Percentiles rank a stretch among this genome's conserved stretches.
Conservation (phyloP, 2,888 invertebrate genomes). For the Morpho achilles region DNA sequence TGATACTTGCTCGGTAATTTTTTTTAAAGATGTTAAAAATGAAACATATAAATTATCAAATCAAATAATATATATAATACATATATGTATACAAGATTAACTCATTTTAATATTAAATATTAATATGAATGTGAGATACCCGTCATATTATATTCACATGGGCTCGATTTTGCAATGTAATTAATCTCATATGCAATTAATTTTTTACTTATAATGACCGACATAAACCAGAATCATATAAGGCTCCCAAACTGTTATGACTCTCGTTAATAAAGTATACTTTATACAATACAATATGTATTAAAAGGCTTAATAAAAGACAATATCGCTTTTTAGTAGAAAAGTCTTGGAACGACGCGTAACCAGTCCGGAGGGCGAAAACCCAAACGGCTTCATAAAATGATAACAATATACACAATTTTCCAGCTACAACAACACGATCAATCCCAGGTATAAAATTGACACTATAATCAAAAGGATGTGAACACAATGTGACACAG, state of each 20-base stretch:
- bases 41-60: no score
- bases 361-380: constrained; percentile 34
- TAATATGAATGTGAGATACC: no score
- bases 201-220: constrained; percentile 4
- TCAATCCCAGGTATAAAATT: constrained; percentile 10
- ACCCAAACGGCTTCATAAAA: constrained; percentile 37
- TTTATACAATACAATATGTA: constrained; percentile 2
- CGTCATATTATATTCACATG: no score
- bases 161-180: neutral
- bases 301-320: constrained; percentile 15
- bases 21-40: no score
- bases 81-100: no score
- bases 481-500: constrained; percentile 17
- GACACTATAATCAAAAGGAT: neutral
- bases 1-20: no score
- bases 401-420: constrained; percentile 42
- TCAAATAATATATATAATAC: no score
- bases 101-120: no score
- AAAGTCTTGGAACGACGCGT: constrained; percentile 29
- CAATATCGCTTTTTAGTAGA: constrained; percentile 18
- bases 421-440: constrained; percentile 34
- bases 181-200: constrained; percentile 1
- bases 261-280: constrained; percentile 8
- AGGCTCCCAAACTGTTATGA: constrained; percentile 5
- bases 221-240: constrained; percentile 9